A percentile compares a stretch with the other conserved stretches of the same genome.
These are phyloP conservation scores for Galago senegalensis DNA, from an alignment of 2,797 vertebrate genomes.

Conservation along the genomic window DNA sequence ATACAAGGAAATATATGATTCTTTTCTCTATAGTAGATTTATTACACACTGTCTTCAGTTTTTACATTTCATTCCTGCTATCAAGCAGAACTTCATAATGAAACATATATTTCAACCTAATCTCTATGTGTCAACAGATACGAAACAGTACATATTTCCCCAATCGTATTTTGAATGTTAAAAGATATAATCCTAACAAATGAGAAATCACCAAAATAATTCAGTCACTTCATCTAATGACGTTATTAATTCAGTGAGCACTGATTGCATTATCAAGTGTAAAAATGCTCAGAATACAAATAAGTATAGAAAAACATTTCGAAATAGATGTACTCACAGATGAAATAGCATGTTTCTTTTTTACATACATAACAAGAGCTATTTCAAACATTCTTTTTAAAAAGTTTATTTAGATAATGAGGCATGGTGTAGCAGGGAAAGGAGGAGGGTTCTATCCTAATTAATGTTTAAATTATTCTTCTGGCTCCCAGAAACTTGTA, in stretches of 20 bases:
- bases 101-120: conserved; percentile 16
- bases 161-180: neutral
- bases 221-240: conserved; percentile 49
- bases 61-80: neutral
- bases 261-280: conserved; percentile 44
- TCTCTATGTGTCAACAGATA: conserved; percentile 25
- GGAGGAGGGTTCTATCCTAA: neutral
- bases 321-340: neutral
- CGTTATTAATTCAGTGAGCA: conserved; percentile 63
- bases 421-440: rapidly evolving
- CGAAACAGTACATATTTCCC: neutral
- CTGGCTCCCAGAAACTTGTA: neutral
- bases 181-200: conserved; percentile 60
- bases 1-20: conserved; percentile 15
- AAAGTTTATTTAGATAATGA: neutral
- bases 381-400: neutral
- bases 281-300: conserved; percentile 56
- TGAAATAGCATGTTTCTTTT: neutral
- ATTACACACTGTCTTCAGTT: neutral
- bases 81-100: conserved; percentile 35
- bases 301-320: neutral
- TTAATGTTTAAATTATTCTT: neutral
- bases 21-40: neutral
- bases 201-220: conserved; percentile 63
- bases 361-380: neutral